A percentile compares a stretch with the other conserved stretches of the same genome.
These are phyloP conservation scores for Amblyraja radiata DNA, from an alignment of 2,797 vertebrate genomes.

Conservation along the genomic window DNA sequence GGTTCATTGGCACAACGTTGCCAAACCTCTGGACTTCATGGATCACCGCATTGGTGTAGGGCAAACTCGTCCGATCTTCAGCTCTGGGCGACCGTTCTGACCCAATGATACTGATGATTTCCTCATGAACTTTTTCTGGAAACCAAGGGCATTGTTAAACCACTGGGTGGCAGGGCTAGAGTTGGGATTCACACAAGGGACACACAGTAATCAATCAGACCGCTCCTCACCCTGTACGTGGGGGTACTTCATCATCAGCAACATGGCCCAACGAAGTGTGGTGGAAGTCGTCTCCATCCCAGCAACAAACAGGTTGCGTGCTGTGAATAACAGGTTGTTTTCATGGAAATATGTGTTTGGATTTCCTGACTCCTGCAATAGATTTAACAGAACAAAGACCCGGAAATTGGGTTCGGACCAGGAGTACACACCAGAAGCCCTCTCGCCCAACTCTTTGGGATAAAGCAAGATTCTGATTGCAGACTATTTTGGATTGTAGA, in stretches of 20 bases:
- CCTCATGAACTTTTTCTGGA: not conserved
- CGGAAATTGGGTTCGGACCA: not conserved
- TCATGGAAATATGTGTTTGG: not conserved
- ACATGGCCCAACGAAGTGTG: not conserved
- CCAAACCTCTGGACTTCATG: slow-evolving; percentile 14
- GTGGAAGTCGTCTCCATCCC: not conserved
- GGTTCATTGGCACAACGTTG: not conserved
- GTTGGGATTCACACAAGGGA: not conserved
- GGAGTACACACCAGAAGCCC: not conserved
- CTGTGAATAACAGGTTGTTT: not conserved
- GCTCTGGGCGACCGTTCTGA: not conserved
- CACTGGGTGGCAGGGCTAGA: not conserved
- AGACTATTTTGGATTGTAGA: too few relatives aligned
- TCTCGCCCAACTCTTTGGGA: too few relatives aligned
- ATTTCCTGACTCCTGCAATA: not conserved
- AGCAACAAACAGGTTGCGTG: not conserved
- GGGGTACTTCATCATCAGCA: not conserved
- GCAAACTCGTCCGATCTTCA: not conserved
- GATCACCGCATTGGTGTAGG: not conserved
- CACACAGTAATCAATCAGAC: too few relatives aligned
- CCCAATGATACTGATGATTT: slow-evolving; percentile 5
- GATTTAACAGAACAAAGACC: not conserved
- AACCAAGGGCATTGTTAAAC: not conserved
- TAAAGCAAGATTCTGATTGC: too few relatives aligned
- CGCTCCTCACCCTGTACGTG: not conserved